phyloP scores from a whole-genome alignment of 1,140 invertebrate genomes.

The Vanessa atalanta region DNA sequence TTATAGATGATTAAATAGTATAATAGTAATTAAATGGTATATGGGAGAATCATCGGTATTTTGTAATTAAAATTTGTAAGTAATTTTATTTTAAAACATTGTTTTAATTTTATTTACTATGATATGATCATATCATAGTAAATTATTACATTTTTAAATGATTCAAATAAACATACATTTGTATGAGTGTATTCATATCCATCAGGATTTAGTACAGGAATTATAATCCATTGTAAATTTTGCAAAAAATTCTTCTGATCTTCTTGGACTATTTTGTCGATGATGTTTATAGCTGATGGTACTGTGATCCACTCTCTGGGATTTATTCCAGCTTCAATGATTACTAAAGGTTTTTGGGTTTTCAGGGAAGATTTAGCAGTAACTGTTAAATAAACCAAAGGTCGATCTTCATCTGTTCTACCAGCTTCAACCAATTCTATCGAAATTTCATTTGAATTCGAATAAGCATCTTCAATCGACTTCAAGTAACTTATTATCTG shows the following conservation, averaged over 20 bases:
- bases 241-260: slow-evolving; percentile 72
- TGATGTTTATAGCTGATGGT: slow-evolving; percentile 78
- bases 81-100: no score
- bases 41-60: no score
- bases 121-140: no score
- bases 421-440: slow-evolving; percentile 53
- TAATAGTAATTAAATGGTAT: no score
- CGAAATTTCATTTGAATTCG: slow-evolving; percentile 39
- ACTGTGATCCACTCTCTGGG: slow-evolving; percentile 84
- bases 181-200: slow-evolving; percentile 88
- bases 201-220: slow-evolving; percentile 88
- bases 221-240: slow-evolving; percentile 85
- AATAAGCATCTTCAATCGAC: slow-evolving; percentile 39
- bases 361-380: slow-evolving; percentile 26
- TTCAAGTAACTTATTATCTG: slow-evolving; percentile 59
- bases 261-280: slow-evolving; percentile 73
- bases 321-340: slow-evolving; percentile 81
- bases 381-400: slow-evolving; percentile 59
- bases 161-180: slow-evolving; percentile 68
- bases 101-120: no score
- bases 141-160: background rate
- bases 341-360: slow-evolving; percentile 52
- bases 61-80: no score
- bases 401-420: slow-evolving; percentile 52
- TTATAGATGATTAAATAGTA: background rate